phyloP scores from a whole-genome alignment of 2,113 vertebrate genomes.

The Heterocephalus glaber region DNA sequence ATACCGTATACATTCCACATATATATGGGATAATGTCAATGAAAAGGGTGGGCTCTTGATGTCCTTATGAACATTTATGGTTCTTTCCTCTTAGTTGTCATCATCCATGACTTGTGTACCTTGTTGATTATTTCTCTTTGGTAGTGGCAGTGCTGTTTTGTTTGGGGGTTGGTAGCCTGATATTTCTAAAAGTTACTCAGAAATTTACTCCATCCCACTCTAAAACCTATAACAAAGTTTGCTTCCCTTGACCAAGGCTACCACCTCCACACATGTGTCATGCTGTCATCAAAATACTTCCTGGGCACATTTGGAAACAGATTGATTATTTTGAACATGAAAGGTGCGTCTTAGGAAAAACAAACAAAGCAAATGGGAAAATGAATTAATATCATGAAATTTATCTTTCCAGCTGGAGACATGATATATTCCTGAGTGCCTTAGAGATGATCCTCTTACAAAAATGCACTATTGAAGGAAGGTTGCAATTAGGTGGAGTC shows the following conservation, averaged over 20 bases:
- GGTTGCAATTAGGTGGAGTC: neutral
- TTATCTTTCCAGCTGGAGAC: constrained; percentile 38
- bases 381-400: constrained; percentile 59
- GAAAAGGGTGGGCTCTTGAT: neutral
- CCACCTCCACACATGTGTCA: constrained; percentile 24
- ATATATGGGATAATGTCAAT: neutral
- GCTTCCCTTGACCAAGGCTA: neutral
- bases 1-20: no score
- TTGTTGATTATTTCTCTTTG: neutral
- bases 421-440: neutral
- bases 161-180: neutral
- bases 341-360: constrained; percentile 56
- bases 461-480: neutral
- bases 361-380: constrained; percentile 63
- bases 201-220: neutral
- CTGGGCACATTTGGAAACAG: constrained; percentile 50
- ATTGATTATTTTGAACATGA: constrained; percentile 59
- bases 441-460: neutral
- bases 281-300: constrained; percentile 41
- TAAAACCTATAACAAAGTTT: neutral
- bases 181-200: neutral
- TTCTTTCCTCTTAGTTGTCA: neutral
- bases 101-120: neutral
- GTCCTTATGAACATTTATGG: neutral
- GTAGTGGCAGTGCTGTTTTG: neutral